phyloP scores from a whole-genome alignment of 2,797 vertebrate species.

The Arrhamphus sclerolepis region DNA sequence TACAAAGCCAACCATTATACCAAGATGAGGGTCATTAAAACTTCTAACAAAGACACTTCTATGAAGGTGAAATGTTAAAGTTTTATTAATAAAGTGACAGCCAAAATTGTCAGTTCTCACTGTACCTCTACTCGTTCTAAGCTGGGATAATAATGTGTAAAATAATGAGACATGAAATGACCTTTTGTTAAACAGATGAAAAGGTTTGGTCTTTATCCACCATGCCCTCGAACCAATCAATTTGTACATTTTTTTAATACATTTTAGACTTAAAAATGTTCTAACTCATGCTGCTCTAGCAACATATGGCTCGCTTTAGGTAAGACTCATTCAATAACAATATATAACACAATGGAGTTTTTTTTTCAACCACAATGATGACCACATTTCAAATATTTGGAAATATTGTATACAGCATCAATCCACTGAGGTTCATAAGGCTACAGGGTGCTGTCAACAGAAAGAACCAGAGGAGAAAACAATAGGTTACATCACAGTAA shows the following conservation, averaged over 20 bases:
- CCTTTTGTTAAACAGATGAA: conserved; percentile 2
- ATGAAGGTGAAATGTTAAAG: conserved; percentile 21
- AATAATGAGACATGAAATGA: conserved; percentile 26
- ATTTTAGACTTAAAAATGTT: no score
- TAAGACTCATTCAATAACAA: no score
- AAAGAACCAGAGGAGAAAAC: no score
- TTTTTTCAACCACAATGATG: no score
- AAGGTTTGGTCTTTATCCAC: conserved; percentile 1
- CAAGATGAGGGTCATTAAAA: conserved; percentile 35
- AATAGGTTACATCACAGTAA: no score
- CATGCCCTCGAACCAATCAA: background rate
- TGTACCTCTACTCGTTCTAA: conserved; percentile 7
- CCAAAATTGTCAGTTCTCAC: conserved; percentile 1
- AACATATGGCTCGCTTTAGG: no score
- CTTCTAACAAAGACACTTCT: conserved; percentile 31
- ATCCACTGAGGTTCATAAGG: no score
- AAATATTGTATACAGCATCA: no score
- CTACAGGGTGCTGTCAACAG: no score
- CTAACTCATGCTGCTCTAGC: no score
- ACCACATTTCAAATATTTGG: no score
- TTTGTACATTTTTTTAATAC: background rate
- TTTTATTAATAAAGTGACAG: conserved; percentile 32
- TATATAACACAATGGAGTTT: no score
- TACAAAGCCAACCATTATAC: conserved; percentile 27
- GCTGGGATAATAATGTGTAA: conserved; percentile 14